Percentiles rank a stretch among this genome's conserved stretches.
phyloP scores from a whole-genome alignment of 1,140 invertebrate species.

The Telenomus remus region DNA sequence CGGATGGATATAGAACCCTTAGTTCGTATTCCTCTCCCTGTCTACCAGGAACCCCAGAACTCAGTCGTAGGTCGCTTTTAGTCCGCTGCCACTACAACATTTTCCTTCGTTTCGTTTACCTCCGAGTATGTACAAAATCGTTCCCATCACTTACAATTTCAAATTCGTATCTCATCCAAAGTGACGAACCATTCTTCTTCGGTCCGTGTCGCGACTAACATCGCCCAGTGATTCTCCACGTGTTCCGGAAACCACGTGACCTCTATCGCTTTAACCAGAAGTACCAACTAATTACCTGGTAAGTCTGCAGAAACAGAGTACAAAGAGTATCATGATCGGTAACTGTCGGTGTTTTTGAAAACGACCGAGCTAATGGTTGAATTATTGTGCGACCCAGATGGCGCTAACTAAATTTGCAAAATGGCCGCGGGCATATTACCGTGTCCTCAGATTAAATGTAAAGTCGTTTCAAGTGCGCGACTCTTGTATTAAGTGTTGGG shows the following conservation, averaged over 20 bases:
- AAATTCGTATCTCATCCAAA: conserved; percentile 61
- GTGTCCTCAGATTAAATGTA: conserved; percentile 66
- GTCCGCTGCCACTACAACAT: conserved; percentile 51
- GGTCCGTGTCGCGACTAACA: conserved; percentile 63
- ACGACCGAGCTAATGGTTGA: too few relatives aligned
- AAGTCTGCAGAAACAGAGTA: conserved; percentile 13
- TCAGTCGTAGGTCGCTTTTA: conserved; percentile 54
- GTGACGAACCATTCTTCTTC: conserved; percentile 75
- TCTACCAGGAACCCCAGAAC: conserved; percentile 71
- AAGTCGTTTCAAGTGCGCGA: conserved; percentile 59
- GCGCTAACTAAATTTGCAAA: conserved; percentile 59
- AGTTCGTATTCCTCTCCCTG: conserved; percentile 76
- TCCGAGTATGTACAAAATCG: conserved; percentile 54
- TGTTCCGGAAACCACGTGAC: conserved; percentile 30
- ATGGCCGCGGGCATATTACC: conserved; percentile 59
- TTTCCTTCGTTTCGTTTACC: conserved; percentile 56
- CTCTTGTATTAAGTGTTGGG: conserved; percentile 70
- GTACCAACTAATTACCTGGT: background rate
- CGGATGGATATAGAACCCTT: conserved; percentile 75
- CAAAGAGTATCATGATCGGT: background rate
- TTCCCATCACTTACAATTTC: conserved; percentile 63
- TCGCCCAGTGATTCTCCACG: conserved; percentile 39
- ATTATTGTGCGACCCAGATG: conserved; percentile 47
- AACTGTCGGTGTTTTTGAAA: background rate
- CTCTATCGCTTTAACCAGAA: background rate